Evolutionary conservation across 2,797 vertebrate species (phyloP).

Genomic region (Trachops cirrhosus): DNA sequence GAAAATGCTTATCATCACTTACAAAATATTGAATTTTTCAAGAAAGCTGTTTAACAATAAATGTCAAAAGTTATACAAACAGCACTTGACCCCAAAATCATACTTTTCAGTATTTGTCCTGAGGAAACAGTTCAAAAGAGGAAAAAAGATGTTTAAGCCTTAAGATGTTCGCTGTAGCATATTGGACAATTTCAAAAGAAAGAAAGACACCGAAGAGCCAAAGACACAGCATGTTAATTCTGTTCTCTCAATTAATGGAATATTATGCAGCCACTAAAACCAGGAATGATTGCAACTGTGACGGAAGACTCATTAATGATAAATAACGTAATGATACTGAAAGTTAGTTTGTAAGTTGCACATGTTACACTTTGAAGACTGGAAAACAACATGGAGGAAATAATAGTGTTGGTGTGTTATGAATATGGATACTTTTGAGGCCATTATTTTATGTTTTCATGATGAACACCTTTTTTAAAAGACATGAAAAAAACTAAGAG

Average conservation of each 20-base stretch:
- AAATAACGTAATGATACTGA: background rate
- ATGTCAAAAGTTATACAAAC: background rate
- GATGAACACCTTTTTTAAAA: background rate
- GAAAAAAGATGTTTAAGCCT: background rate
- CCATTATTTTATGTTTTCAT: background rate
- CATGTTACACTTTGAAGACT: background rate
- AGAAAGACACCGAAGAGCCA: background rate
- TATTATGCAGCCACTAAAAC: background rate
- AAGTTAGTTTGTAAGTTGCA: background rate
- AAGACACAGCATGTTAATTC: background rate
- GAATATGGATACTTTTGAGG: background rate
- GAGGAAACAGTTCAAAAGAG: slow-evolving; percentile 18
- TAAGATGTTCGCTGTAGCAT: background rate
- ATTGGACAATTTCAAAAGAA: background rate
- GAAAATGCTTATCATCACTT: background rate
- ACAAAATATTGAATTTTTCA: background rate
- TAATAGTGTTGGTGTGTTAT: background rate
- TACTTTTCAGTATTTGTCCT: background rate
- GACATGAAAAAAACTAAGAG: background rate
- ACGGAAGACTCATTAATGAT: background rate
- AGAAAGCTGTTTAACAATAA: background rate
- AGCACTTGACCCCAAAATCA: background rate
- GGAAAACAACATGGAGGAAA: background rate
- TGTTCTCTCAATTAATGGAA: background rate
- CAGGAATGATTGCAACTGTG: background rate